These are phyloP conservation scores for Morpho achilles DNA, from an alignment of 2,888 invertebrate species.

Conservation along the genomic window DNA sequence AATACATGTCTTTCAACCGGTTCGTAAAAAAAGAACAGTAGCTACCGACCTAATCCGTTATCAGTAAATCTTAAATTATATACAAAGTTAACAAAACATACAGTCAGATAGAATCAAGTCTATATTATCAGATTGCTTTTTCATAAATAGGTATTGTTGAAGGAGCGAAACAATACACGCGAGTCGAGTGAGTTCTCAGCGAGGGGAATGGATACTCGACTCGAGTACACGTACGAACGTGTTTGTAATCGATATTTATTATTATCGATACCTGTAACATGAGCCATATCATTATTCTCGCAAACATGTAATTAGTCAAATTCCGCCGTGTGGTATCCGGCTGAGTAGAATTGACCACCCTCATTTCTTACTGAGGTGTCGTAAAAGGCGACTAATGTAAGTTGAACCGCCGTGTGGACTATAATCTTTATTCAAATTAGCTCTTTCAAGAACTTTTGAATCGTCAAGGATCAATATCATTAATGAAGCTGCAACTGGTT, in stretches of 20 bases:
- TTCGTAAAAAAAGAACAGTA: slow-evolving; percentile 21
- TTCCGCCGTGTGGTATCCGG: too few species aligned
- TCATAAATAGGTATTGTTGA: slow-evolving; percentile 31
- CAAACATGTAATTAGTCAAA: too few species aligned
- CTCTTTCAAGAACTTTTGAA: too few species aligned
- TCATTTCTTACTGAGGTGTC: too few species aligned
- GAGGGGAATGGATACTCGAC: slow-evolving; percentile 36
- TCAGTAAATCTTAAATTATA: slow-evolving; percentile 30
- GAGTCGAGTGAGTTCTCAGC: slow-evolving; percentile 35
- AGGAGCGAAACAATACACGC: slow-evolving; percentile 31
- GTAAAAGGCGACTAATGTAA: too few species aligned
- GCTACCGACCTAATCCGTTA: slow-evolving; percentile 26
- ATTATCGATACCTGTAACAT: slow-evolving; percentile 32
- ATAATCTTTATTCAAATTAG: too few species aligned
- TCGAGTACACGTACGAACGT: slow-evolving; percentile 37
- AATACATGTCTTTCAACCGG: slow-evolving; percentile 17
- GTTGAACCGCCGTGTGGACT: too few species aligned
- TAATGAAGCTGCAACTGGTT: too few species aligned
- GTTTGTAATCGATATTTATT: slow-evolving; percentile 62
- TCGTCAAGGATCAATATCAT: too few species aligned
- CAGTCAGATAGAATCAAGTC: slow-evolving; percentile 14
- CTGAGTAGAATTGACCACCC: too few species aligned
- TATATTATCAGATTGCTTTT: slow-evolving; percentile 29
- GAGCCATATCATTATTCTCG: slow-evolving; percentile 9
- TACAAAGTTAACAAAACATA: slow-evolving; percentile 34